Conservation (phyloP, 2,797 vertebrate genomes). For the Sylvilagus floridanus region DNA sequence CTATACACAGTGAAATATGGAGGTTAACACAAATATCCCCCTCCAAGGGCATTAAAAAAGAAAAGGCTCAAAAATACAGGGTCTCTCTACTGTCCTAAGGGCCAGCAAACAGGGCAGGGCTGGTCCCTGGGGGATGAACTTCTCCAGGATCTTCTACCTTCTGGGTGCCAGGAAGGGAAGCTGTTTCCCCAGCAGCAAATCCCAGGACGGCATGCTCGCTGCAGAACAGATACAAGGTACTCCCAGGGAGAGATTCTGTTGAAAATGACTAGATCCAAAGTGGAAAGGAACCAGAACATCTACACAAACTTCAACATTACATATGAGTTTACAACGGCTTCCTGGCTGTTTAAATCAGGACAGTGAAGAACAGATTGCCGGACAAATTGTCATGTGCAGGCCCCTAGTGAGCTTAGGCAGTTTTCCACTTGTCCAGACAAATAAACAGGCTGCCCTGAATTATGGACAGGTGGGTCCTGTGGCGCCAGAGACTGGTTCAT, state of each 20-base stretch:
- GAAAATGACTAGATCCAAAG: conserved; percentile 5
- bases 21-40: neutral
- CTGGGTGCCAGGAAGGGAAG: neutral
- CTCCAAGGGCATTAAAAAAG: neutral
- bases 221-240: neutral
- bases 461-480: conserved; percentile 46
- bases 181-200: neutral
- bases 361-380: conserved; percentile 72
- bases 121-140: neutral
- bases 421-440: conserved; percentile 73
- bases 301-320: neutral
- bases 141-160: neutral
- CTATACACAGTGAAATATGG: neutral
- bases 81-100: neutral
- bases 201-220: neutral
- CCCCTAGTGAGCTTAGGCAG: conserved; percentile 21
- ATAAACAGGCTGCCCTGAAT: conserved; percentile 31
- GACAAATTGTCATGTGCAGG: conserved; percentile 68
- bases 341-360: conserved; percentile 59
- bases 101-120: neutral
- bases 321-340: conserved; percentile 40
- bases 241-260: neutral
- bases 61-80: no score
- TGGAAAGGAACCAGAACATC: conserved; percentile 3
- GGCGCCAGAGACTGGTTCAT: conserved; percentile 2